phyloP scores from a whole-genome alignment of 2,888 invertebrate species.

The Operophtera brumata region DNA sequence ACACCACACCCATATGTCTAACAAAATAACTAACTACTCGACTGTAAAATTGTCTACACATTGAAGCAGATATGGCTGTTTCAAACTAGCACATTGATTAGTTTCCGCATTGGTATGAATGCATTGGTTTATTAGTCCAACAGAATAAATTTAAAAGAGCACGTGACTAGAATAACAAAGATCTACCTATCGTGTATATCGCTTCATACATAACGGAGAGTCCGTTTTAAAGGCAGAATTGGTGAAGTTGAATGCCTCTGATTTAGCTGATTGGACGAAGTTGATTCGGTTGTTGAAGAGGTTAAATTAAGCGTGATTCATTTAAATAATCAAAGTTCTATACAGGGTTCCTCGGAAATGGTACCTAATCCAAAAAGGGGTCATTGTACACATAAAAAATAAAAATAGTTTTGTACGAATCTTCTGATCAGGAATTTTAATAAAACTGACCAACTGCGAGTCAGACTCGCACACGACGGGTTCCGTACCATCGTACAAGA shows the following conservation, averaged over 20 bases:
- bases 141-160: slow-evolving; percentile 40
- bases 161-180: slow-evolving; percentile 47
- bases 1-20: too few species aligned
- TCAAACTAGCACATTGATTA: slow-evolving; percentile 46
- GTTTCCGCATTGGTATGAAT: slow-evolving; percentile 51
- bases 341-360: too few species aligned
- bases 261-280: slow-evolving; percentile 6
- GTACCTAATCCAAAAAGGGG: too few species aligned
- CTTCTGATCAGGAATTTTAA: too few species aligned
- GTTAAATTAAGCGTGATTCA: background rate
- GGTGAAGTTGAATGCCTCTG: slow-evolving; percentile 5
- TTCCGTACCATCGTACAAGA: too few species aligned
- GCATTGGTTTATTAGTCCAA: slow-evolving; percentile 26
- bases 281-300: slow-evolving; percentile 3
- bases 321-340: background rate
- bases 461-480: too few species aligned
- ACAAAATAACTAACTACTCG: background rate
- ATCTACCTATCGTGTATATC: slow-evolving; percentile 22
- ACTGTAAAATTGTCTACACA: background rate
- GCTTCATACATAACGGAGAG: slow-evolving; percentile 20
- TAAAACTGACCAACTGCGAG: too few species aligned
- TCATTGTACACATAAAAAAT: too few species aligned
- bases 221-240: slow-evolving; percentile 6
- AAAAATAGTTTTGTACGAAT: too few species aligned
- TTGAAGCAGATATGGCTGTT: slow-evolving; percentile 32